Base-by-base conservation (phyloP, 2,888 invertebrate species). In the Folsomia manolachei region DNA sequence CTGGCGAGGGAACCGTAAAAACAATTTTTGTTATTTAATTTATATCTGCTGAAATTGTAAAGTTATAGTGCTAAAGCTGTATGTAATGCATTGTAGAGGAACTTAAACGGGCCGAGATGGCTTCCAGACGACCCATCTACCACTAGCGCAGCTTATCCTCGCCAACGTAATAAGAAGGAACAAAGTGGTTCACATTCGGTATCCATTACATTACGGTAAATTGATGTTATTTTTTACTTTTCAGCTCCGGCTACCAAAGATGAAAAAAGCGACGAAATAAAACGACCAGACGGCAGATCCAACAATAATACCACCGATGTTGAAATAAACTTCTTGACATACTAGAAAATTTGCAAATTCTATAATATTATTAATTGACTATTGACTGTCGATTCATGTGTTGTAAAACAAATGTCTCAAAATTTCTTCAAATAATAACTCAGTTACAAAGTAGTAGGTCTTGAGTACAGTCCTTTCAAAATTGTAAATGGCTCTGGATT, bases 401-500 rank as follows among this genome's bases (percentile, higher is more conserved):
- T n/a, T n/a, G n/a, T n/a, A n/a, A n/a, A n/a, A n/a, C n/a, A n/a
- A n/a, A n/a, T n/a, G n/a, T n/a, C n/a, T n/a, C n/a, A n/a, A n/a
- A n/a, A n/a, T n/a, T n/a, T n/a, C n/a, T n/a, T n/a, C n/a, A 39
- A 39, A 39, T 39, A 39, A 39, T 9, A 9, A 39, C 39, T 39
- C 14, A 14, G 39, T 39, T 14, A 39, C 39, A 39, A 39, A 19
- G 7, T 21, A 19, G 56, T 56, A 21, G 56, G 56, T 14, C 19
- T 19, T 19, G 56, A 70, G 85, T 94, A 94, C 85, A 95, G 90
- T 53, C 92, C 91, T 80, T 90, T 86, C 71, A 95, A 86, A 82
- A 89, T 89, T 77, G 89, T 89, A 81, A 95, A 90, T 27, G 94
- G 90, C 80, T 90, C 88, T 64, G 88, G 88, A 83, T 95, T 92